Base-by-base conservation (phyloP, 2,797 vertebrate genomes). In the Phalanger gymnotis region DNA sequence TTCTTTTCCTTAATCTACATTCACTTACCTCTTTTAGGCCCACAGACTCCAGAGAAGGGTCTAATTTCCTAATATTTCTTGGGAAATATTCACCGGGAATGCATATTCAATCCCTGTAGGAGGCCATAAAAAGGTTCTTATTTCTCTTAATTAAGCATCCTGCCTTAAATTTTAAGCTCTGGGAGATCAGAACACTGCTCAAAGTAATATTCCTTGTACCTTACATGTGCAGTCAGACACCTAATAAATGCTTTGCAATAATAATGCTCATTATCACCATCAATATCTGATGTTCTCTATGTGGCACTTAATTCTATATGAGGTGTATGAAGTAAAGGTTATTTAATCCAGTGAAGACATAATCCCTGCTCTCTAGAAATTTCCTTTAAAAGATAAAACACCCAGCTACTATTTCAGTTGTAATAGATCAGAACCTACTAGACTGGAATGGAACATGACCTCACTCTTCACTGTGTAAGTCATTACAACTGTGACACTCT, bases 181-280 rank as follows among this genome's bases (percentile, higher is more conserved):
- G 22, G 92, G 92, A 96, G 47, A 2, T n/a, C 61, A 54, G 30
- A 7, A 4, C 22, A 22, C 14, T 57, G 66, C 93, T 27, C 34
- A n/a, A 3, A 94, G 34, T 90, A 52, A 94, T 92, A 96, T 95
- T 91, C 53, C 96, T 94, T 55, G 47, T n/a, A 94, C 13, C 34
- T 91, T 1, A 27, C 91, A 13, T 90, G 57, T 94, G 57, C 91
- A 96, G 4, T 92, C 93, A 95, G 51, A 95, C 5, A 47, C 52
- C n/a, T n/a, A 6, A 40, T 93, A 95, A 91, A 16, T 95, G 91
- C 27, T 1, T 52, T 81, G 22, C 9, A 81, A 81, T 47, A 81
- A 47, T 47, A 30, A 81, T 47, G 81, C 54, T 94, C 92, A 40
- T 2, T 95, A 66, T 56, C 54, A 81, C 16, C 93, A 89, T 91